phyloP scores from a whole-genome alignment of 2,113 vertebrate species.

The Pantherophis guttatus region DNA sequence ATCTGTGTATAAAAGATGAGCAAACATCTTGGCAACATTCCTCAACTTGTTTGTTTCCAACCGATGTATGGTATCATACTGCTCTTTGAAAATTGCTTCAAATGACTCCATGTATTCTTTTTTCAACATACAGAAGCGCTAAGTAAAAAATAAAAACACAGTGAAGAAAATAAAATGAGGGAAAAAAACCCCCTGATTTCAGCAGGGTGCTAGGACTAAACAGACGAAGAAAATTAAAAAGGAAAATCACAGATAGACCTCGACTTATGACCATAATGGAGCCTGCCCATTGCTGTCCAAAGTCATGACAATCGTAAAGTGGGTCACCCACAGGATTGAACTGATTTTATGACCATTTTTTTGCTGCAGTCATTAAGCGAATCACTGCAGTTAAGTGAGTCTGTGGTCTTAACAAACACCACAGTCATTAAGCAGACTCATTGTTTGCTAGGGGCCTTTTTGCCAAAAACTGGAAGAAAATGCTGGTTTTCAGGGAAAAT shows the following conservation, averaged over 20 bases:
- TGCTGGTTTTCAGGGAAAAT: not conserved
- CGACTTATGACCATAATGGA: not conserved
- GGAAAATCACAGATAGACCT: not conserved
- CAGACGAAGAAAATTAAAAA: not conserved
- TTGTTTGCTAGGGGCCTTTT: not conserved
- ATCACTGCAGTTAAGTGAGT: not conserved
- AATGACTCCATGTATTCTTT: constrained; percentile 99
- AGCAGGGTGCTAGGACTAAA: not conserved
- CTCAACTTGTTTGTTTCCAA: constrained; percentile 97
- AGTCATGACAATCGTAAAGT: not conserved
- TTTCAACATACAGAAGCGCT: constrained; percentile 97
- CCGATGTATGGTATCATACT: constrained; percentile 96
- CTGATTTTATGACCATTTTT: not conserved
- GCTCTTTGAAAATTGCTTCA: constrained; percentile 93
- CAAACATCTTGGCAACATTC: constrained; percentile 96
- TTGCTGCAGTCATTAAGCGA: not conserved
- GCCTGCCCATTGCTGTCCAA: not conserved
- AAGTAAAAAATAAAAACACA: constrained; percentile 27
- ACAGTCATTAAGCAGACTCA: not conserved
- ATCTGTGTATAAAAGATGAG: constrained; percentile 95
- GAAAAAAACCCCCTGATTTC: not conserved
- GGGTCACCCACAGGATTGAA: not conserved
- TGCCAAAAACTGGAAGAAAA: not conserved
- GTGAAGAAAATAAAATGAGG: not conserved
- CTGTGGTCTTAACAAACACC: not conserved